A percentile compares a stretch with the other conserved stretches of the same genome.
Conservation (phyloP, 2,797 vertebrate species). For the Falco cherrug region DNA sequence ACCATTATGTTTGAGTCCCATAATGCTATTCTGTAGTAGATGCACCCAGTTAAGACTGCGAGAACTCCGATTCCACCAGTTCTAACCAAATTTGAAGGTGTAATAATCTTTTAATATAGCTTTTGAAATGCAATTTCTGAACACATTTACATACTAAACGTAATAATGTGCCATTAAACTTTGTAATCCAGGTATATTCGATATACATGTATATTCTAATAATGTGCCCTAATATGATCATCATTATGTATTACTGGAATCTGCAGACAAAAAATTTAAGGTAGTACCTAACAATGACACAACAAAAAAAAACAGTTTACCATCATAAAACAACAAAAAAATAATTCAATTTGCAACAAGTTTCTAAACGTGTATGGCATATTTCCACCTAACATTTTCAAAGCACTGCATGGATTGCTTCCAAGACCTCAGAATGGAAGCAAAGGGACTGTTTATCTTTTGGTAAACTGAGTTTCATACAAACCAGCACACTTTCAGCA, state of each 20-base stretch:
- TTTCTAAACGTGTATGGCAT: not conserved
- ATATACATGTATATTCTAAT: not conserved
- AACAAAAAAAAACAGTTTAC: not conserved
- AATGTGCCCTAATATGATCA: not conserved
- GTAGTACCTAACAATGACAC: not conserved
- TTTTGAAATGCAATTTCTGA: not conserved
- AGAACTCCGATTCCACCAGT: not conserved
- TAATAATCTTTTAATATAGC: not conserved
- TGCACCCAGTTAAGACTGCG: not conserved
- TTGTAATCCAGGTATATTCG: not conserved
- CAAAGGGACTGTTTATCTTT: not conserved
- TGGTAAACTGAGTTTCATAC: not conserved
- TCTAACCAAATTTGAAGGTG: not conserved
- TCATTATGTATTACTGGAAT: not conserved
- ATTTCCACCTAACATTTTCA: not conserved
- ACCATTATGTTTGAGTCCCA: not conserved
- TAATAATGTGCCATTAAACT: not conserved
- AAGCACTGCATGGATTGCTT: not conserved
- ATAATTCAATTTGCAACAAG: not conserved
- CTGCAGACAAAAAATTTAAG: not conserved
- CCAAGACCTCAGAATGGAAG: not conserved
- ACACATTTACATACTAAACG: not conserved
- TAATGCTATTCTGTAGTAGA: too few relatives aligned
- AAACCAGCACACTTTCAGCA: not conserved
- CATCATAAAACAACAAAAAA: not conserved